Percentiles rank a stretch among this genome's conserved stretches.
phyloP scores from a whole-genome alignment of 1,140 invertebrate species.

The Zaprionus tsacasi region DNA sequence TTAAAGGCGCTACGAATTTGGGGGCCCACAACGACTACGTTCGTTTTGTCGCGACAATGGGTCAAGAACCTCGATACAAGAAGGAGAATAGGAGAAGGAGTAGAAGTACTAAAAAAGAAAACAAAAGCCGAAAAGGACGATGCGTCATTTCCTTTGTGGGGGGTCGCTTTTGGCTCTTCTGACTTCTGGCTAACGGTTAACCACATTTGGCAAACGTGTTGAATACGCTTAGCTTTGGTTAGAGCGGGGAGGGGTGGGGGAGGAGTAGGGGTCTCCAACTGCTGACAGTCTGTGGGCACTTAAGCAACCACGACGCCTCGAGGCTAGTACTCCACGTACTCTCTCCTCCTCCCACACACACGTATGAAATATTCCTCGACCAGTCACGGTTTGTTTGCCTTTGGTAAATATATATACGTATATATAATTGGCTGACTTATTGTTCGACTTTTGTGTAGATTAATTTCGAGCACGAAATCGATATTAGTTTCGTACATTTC shows the following conservation, averaged over 20 bases:
- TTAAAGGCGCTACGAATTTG: background rate
- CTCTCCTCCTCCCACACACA: too few species aligned
- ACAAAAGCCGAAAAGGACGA: constrained; percentile 35
- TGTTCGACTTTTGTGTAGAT: constrained; percentile 40
- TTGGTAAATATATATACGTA: constrained; percentile 25
- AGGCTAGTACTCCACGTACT: background rate
- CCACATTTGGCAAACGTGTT: constrained; percentile 42
- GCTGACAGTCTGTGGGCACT: constrained; percentile 15
- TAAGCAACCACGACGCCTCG: constrained; percentile 15
- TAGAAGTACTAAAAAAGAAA: constrained; percentile 8
- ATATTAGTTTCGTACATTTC: constrained; percentile 37
- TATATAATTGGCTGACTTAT: constrained; percentile 56
- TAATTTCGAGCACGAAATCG: constrained; percentile 58
- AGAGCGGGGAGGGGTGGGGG: background rate
- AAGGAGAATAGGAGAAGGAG: background rate
- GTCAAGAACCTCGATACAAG: constrained; percentile 65
- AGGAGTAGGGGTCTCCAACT: constrained; percentile 2
- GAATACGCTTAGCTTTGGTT: constrained; percentile 20
- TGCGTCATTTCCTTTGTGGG: constrained; percentile 65
- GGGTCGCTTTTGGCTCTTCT: background rate
- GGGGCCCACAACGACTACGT: background rate
- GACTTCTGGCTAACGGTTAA: constrained; percentile 5
- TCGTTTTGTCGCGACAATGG: constrained; percentile 18
- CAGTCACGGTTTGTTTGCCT: constrained; percentile 33
- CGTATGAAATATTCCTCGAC: constrained; percentile 6